These are phyloP conservation scores for Dryas iulia DNA, from an alignment of 1,140 invertebrate genomes.

Conservation along the genomic window DNA sequence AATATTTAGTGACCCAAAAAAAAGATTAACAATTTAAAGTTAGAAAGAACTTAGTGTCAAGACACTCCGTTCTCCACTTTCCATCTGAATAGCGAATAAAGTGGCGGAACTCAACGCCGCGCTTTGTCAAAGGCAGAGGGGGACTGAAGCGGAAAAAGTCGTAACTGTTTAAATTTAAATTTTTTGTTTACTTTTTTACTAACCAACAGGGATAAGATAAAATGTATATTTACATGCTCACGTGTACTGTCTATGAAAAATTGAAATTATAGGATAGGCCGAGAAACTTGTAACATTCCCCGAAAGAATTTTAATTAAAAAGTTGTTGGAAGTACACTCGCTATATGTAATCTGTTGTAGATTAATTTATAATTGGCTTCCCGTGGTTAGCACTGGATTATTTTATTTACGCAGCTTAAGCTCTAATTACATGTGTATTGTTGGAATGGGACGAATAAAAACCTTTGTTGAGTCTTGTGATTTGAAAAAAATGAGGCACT, in stretches of 20 bases:
- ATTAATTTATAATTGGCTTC: slow-evolving; percentile 68
- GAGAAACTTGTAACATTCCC: slow-evolving; percentile 52
- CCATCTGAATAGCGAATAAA: too few relatives aligned
- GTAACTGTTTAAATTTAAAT: too few relatives aligned
- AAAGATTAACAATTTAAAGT: too few relatives aligned
- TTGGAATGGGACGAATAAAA: slow-evolving; percentile 12
- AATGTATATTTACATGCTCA: neutral
- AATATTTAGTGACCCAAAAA: too few relatives aligned
- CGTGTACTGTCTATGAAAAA: slow-evolving; percentile 33
- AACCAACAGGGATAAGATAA: neutral
- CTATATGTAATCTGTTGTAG: slow-evolving; percentile 70
- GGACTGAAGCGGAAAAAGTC: too few relatives aligned
- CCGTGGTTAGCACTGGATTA: slow-evolving; percentile 32
- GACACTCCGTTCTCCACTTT: too few relatives aligned
- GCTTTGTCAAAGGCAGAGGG: too few relatives aligned
- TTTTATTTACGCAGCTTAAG: slow-evolving; percentile 27
- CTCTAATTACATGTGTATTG: slow-evolving; percentile 26
- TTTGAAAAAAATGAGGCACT: neutral
- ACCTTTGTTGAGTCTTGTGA: neutral
- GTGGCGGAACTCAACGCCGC: too few relatives aligned
- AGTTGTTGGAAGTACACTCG: slow-evolving; percentile 55
- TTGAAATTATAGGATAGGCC: slow-evolving; percentile 57
- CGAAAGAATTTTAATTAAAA: slow-evolving; percentile 72
- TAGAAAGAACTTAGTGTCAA: too few relatives aligned
- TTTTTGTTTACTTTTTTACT: too few relatives aligned